These are phyloP conservation scores for Aleiodes alternator DNA, from an alignment of 2,888 invertebrate genomes.

Conservation along the genomic window DNA sequence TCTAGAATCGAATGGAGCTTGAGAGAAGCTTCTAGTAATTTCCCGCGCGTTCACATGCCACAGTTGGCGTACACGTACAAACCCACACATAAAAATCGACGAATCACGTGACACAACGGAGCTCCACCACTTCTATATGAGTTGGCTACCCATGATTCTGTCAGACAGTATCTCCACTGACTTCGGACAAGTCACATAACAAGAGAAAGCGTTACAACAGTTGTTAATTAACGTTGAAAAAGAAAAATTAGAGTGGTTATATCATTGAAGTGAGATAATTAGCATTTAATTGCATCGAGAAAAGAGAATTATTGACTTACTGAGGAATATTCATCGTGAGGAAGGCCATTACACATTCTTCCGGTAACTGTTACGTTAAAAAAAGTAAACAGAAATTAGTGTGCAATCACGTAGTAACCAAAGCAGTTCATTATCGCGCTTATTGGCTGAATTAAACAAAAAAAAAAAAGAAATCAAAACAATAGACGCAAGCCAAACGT, in stretches of 20 bases:
- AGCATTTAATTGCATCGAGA: neutral
- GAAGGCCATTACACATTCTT: neutral
- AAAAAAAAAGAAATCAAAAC: slow-evolving; percentile 19
- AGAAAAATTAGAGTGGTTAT: neutral
- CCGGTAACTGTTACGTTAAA: slow-evolving; percentile 30
- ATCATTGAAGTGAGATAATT: neutral
- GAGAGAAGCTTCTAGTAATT: slow-evolving; percentile 55
- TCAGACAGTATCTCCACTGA: slow-evolving; percentile 56
- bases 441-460: neutral
- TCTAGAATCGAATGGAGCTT: slow-evolving; percentile 48
- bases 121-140: slow-evolving; percentile 50
- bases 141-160: slow-evolving; percentile 41
- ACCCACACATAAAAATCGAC: slow-evolving; percentile 5
- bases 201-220: neutral
- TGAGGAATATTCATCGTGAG: neutral
- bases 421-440: neutral
- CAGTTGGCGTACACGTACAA: neutral
- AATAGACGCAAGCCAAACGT: slow-evolving; percentile 1
- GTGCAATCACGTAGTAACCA: slow-evolving; percentile 13
- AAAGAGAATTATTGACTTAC: neutral
- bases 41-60: slow-evolving; percentile 42
- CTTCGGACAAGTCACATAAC: slow-evolving; percentile 41
- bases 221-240: neutral
- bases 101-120: slow-evolving; percentile 30
- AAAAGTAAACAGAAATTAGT: neutral